Percentiles rank a stretch among this genome's conserved stretches.
These are phyloP conservation scores for Otocyon megalotis DNA, from an alignment of 2,113 vertebrate species.

Conservation along the genomic window DNA sequence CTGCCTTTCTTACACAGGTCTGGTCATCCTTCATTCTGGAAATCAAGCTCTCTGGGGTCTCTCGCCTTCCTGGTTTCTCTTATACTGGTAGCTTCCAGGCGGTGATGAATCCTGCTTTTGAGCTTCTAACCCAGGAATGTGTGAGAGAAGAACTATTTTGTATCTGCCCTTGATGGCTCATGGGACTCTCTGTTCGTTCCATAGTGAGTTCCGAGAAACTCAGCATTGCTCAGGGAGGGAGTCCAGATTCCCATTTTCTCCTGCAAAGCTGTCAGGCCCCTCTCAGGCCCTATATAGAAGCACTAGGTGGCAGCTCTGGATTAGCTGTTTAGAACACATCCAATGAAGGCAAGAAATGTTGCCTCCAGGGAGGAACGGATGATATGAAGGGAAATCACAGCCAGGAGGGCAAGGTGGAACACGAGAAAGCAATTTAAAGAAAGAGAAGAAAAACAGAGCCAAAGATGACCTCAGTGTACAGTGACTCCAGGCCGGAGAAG, in stretches of 20 bases:
- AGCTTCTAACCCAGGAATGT: neutral
- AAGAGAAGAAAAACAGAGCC: neutral
- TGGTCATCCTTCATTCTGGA: neutral
- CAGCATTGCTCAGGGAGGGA: neutral
- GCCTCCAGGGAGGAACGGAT: neutral
- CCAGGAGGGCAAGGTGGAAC: neutral
- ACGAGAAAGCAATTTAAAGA: slow-evolving; percentile 18
- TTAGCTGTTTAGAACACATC: neutral
- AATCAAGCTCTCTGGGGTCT: neutral
- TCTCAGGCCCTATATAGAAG: neutral
- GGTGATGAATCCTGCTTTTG: neutral
- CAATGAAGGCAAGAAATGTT: neutral
- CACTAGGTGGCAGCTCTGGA: slow-evolving; percentile 28
- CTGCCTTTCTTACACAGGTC: neutral
- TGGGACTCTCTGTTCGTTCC: neutral
- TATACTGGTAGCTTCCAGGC: neutral
- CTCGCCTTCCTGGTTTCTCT: neutral
- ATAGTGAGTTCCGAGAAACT: neutral
- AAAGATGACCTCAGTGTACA: neutral
- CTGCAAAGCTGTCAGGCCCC: neutral
- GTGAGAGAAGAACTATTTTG: neutral
- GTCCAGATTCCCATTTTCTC: neutral
- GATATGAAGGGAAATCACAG: neutral
- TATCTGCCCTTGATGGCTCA: neutral
- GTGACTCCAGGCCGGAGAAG: neutral